Base-by-base conservation (phyloP, 2,113 vertebrate genomes). In the Plectropomus leopardus region DNA sequence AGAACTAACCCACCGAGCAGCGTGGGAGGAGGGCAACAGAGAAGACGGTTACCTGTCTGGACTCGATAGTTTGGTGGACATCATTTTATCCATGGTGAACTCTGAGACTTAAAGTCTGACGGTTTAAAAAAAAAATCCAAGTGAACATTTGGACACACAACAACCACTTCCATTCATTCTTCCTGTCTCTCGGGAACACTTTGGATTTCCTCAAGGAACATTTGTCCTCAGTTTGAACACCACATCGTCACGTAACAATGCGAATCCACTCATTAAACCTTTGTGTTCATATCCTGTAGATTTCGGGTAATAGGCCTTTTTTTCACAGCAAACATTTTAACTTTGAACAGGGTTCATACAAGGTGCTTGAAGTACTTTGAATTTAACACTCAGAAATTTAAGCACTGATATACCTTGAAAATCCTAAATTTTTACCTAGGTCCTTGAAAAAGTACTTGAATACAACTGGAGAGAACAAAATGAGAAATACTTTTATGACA, bases 31-130 rank as follows among this genome's bases (percentile, higher is more conserved):
- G 90, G 98, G 98, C 23, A 99, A 99, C 95, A 94, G 98, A 55
- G 98, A 99, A 85, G 98, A 99, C 0, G 98, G 98, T 84, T 99
- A 99, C 93, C 97, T 99, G 65, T 96, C 86, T 55, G 98, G 98
- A 69, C 96, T 99, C 42, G 96, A 99, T 89, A 96, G 98, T 93
- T 95, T 99, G 92, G 93, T 99, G 78, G 95, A 97, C 93, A 99
- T 99, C 90, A 92, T 99, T 83, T 92, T 83, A 1, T 90, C 95
- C 57, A 96, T 98, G 96, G 93, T 94, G 75, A 72, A 86, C 72
- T 83, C 83, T 79, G 89, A 92, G 71, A 86, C 85, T 55, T 92
- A 85, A 93, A 78, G 53, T 26, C 42, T 54, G 54, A 72, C 40
- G 58, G 9, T n/a, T 30, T 66, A 0, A 7, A 66, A 48, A 30